Evolutionary conservation across 2,888 invertebrate species (phyloP).

Genomic region (Melangyna quadrimaculata): DNA sequence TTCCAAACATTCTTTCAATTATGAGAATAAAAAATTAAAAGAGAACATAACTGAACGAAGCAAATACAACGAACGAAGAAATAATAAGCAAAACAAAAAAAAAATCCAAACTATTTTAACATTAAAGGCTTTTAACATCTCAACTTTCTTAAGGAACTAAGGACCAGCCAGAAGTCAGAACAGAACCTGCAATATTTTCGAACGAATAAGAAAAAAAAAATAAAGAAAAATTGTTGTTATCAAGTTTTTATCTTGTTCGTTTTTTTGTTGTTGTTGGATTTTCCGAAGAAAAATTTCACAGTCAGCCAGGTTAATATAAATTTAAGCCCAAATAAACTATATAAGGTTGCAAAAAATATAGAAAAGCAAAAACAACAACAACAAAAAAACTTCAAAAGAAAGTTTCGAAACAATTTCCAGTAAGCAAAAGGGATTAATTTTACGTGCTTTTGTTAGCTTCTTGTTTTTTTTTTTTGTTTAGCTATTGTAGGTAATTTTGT

Average conservation of each 20-base stretch:
- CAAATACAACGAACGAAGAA: not conserved
- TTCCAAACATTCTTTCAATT: not conserved
- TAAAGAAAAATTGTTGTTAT: slow-evolving; percentile 28
- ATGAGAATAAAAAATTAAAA: not conserved
- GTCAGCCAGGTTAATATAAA: slow-evolving; percentile 17
- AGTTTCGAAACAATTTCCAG: slow-evolving; percentile 60
- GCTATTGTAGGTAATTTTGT: too few relatives aligned
- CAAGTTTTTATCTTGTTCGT: slow-evolving; percentile 31
- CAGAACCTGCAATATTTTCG: slow-evolving; percentile 38
- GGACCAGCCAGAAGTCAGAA: slow-evolving; percentile 17
- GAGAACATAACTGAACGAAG: not conserved
- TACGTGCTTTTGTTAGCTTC: slow-evolving; percentile 39
- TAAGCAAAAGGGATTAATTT: slow-evolving; percentile 62
- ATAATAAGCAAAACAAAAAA: slow-evolving; percentile 12
- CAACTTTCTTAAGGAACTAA: slow-evolving; percentile 48
- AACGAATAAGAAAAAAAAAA: not conserved
- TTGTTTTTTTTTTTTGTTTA: slow-evolving; percentile 1
- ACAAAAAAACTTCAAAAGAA: slow-evolving; percentile 51
- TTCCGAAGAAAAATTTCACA: slow-evolving; percentile 33
- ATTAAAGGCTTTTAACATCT: slow-evolving; percentile 66
- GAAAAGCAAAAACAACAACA: not conserved
- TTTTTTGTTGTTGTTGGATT: not conserved
- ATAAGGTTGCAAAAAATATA: not conserved
- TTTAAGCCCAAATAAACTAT: slow-evolving; percentile 13
- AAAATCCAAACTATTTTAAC: slow-evolving; percentile 49